These are phyloP conservation scores for Aspidoscelis tigris DNA, from an alignment of 2,113 vertebrate genomes.

Conservation along the genomic window DNA sequence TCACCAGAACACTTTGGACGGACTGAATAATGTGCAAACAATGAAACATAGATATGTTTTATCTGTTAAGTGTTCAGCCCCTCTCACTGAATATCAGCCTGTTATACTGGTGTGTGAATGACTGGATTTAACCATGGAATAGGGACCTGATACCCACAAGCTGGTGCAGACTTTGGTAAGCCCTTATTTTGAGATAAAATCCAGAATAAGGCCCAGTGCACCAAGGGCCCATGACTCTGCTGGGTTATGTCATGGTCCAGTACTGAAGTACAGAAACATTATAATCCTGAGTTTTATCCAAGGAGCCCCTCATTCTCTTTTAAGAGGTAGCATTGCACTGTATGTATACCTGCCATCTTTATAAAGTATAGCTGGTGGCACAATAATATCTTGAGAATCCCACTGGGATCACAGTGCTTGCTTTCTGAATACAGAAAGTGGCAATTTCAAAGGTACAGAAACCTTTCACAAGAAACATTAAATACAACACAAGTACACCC, in stretches of 20 bases:
- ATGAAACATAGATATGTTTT: constrained; percentile 57
- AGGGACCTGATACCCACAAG: too few species aligned
- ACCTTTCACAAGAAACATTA: background rate
- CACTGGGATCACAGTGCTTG: background rate
- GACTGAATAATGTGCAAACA: constrained; percentile 34
- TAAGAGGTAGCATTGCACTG: background rate
- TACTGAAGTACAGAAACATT: background rate
- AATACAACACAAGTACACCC: background rate
- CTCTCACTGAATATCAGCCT: background rate
- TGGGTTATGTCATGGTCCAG: background rate
- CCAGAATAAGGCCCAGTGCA: too few species aligned
- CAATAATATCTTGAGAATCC: background rate
- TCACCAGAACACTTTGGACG: too few species aligned
- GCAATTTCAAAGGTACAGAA: background rate
- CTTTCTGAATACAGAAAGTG: background rate
- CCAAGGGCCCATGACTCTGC: background rate
- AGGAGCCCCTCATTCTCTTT: background rate
- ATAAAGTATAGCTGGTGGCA: background rate
- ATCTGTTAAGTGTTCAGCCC: constrained; percentile 11
- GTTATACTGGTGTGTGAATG: background rate
- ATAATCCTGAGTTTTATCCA: background rate
- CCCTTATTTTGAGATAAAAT: too few species aligned
- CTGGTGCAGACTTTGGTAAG: too few species aligned
- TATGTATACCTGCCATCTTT: background rate
- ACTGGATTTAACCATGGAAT: background rate